These are phyloP conservation scores for Pediacus dermestoides DNA, from an alignment of 2,888 invertebrate genomes.

Conservation along the genomic window DNA sequence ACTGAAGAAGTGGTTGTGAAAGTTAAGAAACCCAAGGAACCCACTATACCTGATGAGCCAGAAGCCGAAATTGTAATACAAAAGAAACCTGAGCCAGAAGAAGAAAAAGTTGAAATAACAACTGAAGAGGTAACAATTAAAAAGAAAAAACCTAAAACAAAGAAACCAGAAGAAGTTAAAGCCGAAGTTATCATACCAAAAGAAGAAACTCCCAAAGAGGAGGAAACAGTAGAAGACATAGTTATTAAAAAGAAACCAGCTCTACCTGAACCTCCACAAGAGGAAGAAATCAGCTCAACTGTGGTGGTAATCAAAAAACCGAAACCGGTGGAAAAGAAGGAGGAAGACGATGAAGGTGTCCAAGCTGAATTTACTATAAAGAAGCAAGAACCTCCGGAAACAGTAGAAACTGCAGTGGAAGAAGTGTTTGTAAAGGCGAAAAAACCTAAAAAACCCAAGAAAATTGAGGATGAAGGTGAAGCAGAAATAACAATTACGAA, in stretches of 20 bases:
- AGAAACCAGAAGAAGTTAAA: constrained; percentile 35
- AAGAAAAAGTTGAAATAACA: constrained; percentile 37
- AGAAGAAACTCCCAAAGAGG: constrained; percentile 18
- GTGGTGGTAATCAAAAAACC: constrained; percentile 37
- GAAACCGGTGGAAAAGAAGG: constrained; percentile 43
- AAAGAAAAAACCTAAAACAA: constrained; percentile 24
- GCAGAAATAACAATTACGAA: constrained; percentile 27
- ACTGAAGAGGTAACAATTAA: constrained; percentile 41
- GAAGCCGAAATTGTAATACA: constrained; percentile 17
- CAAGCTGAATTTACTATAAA: constrained; percentile 42
- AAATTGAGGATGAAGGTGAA: constrained; percentile 26
- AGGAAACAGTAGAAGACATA: constrained; percentile 22
- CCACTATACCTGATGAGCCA: constrained; percentile 23
- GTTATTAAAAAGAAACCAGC: constrained; percentile 29
- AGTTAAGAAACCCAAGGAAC: constrained; percentile 24
- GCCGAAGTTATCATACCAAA: constrained; percentile 22
- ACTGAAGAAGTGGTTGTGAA: constrained; percentile 26
- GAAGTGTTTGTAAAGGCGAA: constrained; percentile 49
- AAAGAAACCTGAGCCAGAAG: constrained; percentile 21
- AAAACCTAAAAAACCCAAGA: constrained; percentile 37
- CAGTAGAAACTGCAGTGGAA: constrained; percentile 49
- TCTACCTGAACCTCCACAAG: constrained; percentile 27
- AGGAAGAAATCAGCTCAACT: no score
- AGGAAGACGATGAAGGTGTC: constrained; percentile 42
- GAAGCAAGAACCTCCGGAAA: constrained; percentile 48